Base-by-base conservation (phyloP, 2,797 vertebrate species). In the Oreonectes daqikongensis region DNA sequence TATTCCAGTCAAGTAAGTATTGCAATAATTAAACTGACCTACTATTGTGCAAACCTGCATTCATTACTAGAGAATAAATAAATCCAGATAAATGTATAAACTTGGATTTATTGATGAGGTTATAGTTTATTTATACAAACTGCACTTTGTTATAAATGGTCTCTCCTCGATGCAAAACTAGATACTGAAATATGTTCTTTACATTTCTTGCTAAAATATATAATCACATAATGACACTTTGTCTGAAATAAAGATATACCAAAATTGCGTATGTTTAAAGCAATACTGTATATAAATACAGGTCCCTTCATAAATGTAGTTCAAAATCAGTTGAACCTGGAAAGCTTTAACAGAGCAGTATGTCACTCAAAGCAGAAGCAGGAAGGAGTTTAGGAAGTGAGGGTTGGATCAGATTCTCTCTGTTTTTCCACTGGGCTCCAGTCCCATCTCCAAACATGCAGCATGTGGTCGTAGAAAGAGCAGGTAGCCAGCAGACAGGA, bases 391-490 rank as follows among this genome's bases (percentile, higher is more conserved):
- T 64, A 82, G 26, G 64, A 73, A 48, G 57, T 71, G 42, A 14
- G 12, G 3, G 11, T 1, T 20, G 70, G 24, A 44, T 61, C 57
- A 35, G 57, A 35, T 2, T 50, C 30, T 57, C 20, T 50, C 1
- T 71, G 59, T 70, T 50, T 28, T 26, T 79, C 77, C 6, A 87
- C 83, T 32, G 86, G 86, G 78, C 75, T 90, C 88, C 87, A 92
- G 87, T 95, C 94, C 95, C 96, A 99, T 81, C 92, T 93, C 97
- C 97, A 99, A 60, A 98, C 86, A 0, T 98, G 96, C 18, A 99
- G 92, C 82, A 93, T 92, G 5, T 95, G 96, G 85, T 97, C 95
- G 4, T 98, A 98, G 86, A 98, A 99, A 0, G 96, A 98, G 80
- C 98, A 99, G 22, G 95, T 97, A 0, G 97, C 96, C 30, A 99